phyloP scores from a whole-genome alignment of 1,140 invertebrate genomes.

The Drosophila orosa region DNA sequence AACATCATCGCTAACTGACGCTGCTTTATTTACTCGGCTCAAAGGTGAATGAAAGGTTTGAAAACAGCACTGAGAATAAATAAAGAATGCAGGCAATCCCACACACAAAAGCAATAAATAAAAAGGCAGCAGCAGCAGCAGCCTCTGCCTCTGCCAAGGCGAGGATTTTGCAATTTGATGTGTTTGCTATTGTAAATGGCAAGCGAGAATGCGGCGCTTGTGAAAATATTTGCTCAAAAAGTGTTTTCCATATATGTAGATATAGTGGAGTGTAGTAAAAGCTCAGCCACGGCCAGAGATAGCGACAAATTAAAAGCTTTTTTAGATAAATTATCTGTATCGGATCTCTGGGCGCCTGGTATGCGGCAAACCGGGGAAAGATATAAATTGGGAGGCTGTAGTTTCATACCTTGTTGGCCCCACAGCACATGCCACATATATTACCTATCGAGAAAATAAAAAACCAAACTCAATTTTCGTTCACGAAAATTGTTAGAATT shows the following conservation, averaged over 20 bases:
- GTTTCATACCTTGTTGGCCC: neutral
- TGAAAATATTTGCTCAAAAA: conserved; percentile 54
- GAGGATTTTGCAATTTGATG: conserved; percentile 53
- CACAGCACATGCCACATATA: neutral
- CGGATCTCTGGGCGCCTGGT: conserved; percentile 26
- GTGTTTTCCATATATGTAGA: conserved; percentile 23
- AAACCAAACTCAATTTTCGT: conserved; percentile 6
- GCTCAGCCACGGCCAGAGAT: conserved; percentile 17
- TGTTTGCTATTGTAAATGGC: conserved; percentile 55
- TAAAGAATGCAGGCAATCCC: conserved; percentile 13
- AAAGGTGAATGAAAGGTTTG: conserved; percentile 63
- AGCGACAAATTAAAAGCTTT: conserved; percentile 37
- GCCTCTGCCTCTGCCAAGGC: conserved; percentile 28
- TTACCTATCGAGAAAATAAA: neutral
- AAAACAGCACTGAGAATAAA: conserved; percentile 24
- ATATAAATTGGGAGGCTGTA: conserved; percentile 11
- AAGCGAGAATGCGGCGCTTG: conserved; percentile 42
- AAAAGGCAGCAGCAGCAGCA: conserved; percentile 22
- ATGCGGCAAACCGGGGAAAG: neutral
- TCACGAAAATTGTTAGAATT: conserved; percentile 24
- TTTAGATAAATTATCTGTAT: conserved; percentile 22
- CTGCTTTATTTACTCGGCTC: conserved; percentile 47
- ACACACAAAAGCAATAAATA: conserved; percentile 18
- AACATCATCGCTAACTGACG: conserved; percentile 52
- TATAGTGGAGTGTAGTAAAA: conserved; percentile 34